phyloP scores from a whole-genome alignment of 2,113 vertebrate species.

The Cephalopholis sonnerati region DNA sequence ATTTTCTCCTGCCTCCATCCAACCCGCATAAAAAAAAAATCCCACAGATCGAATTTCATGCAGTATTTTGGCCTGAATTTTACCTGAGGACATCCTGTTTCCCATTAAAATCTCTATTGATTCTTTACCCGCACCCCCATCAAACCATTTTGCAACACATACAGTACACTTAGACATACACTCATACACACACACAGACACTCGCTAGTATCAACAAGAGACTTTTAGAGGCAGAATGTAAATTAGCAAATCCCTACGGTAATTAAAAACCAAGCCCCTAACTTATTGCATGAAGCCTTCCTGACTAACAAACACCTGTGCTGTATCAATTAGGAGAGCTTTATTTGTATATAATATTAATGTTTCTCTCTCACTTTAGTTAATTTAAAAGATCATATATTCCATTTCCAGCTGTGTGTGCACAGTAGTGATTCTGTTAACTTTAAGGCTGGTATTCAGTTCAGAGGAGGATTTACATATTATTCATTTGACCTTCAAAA shows the following conservation, averaged over 20 bases:
- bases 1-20: constrained; percentile 28
- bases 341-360: constrained; percentile 80
- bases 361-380: constrained; percentile 67
- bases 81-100: constrained; percentile 67
- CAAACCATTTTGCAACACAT: constrained; percentile 61
- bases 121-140: constrained; percentile 54
- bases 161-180: constrained; percentile 47
- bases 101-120: constrained; percentile 72
- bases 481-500: constrained; percentile 35
- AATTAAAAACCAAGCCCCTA: constrained; percentile 82
- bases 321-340: constrained; percentile 80
- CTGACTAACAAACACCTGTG: constrained; percentile 84
- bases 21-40: constrained; percentile 30
- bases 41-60: constrained; percentile 57
- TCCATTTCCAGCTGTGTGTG: constrained; percentile 62
- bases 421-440: constrained; percentile 22
- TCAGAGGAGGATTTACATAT: constrained; percentile 1
- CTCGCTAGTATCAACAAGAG: constrained; percentile 51
- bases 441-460: constrained; percentile 10
- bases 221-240: constrained; percentile 68
- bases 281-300: constrained; percentile 70
- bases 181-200: constrained; percentile 30
- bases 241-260: constrained; percentile 79
- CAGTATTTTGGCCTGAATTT: constrained; percentile 60
- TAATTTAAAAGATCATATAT: constrained; percentile 76